Evolutionary conservation across 2,797 vertebrate genomes (phyloP), one percentile per base, ranked within the genome.

Genomic region (Percopsis omiscomaycus): DNA sequence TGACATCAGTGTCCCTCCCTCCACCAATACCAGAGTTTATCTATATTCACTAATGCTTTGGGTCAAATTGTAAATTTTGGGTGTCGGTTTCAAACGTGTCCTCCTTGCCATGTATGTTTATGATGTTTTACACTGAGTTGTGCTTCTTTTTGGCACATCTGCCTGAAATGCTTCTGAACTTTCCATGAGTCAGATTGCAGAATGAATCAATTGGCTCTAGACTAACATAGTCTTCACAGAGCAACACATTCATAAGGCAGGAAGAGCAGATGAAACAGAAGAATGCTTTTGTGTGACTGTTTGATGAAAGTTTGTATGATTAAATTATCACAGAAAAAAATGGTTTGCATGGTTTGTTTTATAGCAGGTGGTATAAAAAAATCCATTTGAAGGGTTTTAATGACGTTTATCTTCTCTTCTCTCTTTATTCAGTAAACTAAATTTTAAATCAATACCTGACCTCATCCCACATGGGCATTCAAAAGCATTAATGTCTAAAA

Each of bases 271-370:
- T 16, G n/a, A 88, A 88, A 88, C 85, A 92, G 81, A 88, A 92
- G 89, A 93, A 94, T 88, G 90, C 87, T 88, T 92, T 92, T 93
- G 91, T 92, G 90, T 91, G 92, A 91, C 93, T 90, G 94, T 94
- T 89, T 93, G 95, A 95, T 92, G 94, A 94, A 93, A 93, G 94
- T 97, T 96, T 95, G 93, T 96, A 95, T 94, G 93, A 97, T 95
- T 97, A 97, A 97, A 96, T 97, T 95, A 96, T 96, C 94, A 94
- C 91, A 89, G 82, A 91, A 88, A 90, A 44, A 66, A 59, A 81
- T 68, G 1, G 9, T 4, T 64, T 16, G 51, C 1, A 51, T 11
- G 80, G 66, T 86, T 82, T 83, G 87, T 88, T 88, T 53, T 82
- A 14, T 27, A 1, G 14, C 12, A 48, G 47, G 2, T 4, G 32